phyloP scores from a whole-genome alignment of 2,797 vertebrate genomes.

The Kryptolebias ocellatus region DNA sequence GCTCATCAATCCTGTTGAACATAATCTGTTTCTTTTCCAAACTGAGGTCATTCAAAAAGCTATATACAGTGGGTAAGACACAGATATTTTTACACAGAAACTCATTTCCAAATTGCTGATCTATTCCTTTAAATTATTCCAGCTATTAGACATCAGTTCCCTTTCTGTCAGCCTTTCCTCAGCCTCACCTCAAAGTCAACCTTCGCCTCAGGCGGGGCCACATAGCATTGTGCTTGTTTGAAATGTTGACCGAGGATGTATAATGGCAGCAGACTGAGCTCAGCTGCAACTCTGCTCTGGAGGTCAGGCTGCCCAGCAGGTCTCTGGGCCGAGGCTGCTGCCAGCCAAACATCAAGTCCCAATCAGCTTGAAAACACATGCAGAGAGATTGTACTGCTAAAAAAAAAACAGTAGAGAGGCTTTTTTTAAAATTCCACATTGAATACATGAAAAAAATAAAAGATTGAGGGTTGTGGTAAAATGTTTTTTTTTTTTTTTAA shows the following conservation, averaged over 20 bases:
- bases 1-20: too few relatives aligned
- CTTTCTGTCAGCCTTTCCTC: conserved; percentile 37
- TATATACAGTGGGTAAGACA: too few relatives aligned
- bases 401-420: conserved; percentile 11
- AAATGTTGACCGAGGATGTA: conserved; percentile 59
- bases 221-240: conserved; percentile 39
- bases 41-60: too few relatives aligned
- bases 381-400: conserved; percentile 31
- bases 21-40: too few relatives aligned
- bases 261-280: conserved; percentile 58
- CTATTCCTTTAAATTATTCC: conserved; percentile 8
- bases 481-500: background rate
- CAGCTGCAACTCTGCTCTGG: conserved; percentile 23
- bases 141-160: conserved; percentile 38
- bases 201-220: conserved; percentile 42
- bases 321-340: conserved; percentile 28
- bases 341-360: conserved; percentile 42
- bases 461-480: conserved; percentile 11
- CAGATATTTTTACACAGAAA: too few relatives aligned
- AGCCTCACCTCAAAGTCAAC: conserved; percentile 49
- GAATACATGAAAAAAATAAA: conserved; percentile 6
- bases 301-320: conserved; percentile 56
- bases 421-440: background rate
- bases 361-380: conserved; percentile 31
- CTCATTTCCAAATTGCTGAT: too few relatives aligned